Percentiles rank a stretch among this genome's conserved stretches.
phyloP scores from a whole-genome alignment of 2,113 vertebrate genomes.

The Megaceryle torquata region DNA sequence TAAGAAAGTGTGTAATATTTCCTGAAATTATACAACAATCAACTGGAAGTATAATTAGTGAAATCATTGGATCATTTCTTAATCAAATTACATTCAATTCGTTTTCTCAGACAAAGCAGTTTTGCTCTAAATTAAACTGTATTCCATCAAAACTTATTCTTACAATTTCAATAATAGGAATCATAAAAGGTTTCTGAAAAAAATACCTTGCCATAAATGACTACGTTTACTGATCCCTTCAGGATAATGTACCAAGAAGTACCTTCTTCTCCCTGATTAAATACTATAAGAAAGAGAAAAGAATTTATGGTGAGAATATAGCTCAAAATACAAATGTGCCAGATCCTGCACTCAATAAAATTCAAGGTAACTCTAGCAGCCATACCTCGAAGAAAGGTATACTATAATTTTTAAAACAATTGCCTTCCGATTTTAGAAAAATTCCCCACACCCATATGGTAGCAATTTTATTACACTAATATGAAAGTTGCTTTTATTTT shows the following conservation, averaged over 20 bases:
- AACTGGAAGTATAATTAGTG: constrained; percentile 6
- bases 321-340: not conserved
- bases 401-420: not conserved
- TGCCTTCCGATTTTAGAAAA: not conserved
- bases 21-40: constrained; percentile 3
- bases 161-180: constrained; percentile 28
- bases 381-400: not conserved
- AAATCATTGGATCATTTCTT: constrained; percentile 27
- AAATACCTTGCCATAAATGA: constrained; percentile 97
- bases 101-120: constrained; percentile 6
- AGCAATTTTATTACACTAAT: not conserved
- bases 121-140: not conserved
- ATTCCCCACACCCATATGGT: rapidly evolving
- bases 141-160: constrained; percentile 37
- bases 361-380: not conserved
- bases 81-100: constrained; percentile 28
- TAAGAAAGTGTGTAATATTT: not conserved
- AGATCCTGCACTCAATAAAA: constrained; percentile 3
- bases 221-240: constrained; percentile 97
- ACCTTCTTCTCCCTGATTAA: constrained; percentile 98
- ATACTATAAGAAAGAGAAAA: constrained; percentile 84
- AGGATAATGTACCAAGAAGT: constrained; percentile 99
- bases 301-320: constrained; percentile 57
- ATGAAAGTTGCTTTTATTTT: not conserved
- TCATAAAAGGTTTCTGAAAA: constrained; percentile 38